Evolutionary conservation across 2,113 vertebrate species (phyloP).

Genomic region (Zosterops japonicus): DNA sequence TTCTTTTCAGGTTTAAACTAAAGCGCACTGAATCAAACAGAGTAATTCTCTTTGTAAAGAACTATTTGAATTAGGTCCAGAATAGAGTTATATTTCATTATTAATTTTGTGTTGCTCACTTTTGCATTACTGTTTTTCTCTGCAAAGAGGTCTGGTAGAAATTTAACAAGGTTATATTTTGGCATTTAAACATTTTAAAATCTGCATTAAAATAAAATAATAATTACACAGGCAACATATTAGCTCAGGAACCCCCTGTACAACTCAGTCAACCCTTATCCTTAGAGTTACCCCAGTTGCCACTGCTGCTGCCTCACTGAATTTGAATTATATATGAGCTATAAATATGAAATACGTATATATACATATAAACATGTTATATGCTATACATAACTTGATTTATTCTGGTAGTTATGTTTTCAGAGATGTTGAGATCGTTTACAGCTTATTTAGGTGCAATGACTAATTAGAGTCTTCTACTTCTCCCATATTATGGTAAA

Average conservation of each 20-base stretch:
- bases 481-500: background rate
- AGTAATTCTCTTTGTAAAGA: background rate
- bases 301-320: background rate
- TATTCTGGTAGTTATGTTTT: background rate
- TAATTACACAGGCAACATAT: background rate
- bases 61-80: background rate
- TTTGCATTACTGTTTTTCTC: background rate
- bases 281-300: background rate
- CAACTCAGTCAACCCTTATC: background rate
- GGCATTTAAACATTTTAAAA: background rate
- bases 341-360: too few species aligned
- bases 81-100: background rate
- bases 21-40: background rate
- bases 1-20: background rate
- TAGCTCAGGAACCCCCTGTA: background rate
- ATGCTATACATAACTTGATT: background rate
- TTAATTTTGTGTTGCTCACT: background rate
- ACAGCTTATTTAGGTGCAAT: background rate
- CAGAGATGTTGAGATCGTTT: background rate
- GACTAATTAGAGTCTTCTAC: background rate
- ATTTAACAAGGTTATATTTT: background rate
- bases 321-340: too few species aligned
- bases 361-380: too few species aligned
- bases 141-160: accelerated
- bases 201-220: background rate